Percentiles rank a stretch among this genome's conserved stretches.
These are phyloP conservation scores for Amblyjoppa fuscipennis DNA, from an alignment of 2,888 invertebrate genomes.

Conservation along the genomic window DNA sequence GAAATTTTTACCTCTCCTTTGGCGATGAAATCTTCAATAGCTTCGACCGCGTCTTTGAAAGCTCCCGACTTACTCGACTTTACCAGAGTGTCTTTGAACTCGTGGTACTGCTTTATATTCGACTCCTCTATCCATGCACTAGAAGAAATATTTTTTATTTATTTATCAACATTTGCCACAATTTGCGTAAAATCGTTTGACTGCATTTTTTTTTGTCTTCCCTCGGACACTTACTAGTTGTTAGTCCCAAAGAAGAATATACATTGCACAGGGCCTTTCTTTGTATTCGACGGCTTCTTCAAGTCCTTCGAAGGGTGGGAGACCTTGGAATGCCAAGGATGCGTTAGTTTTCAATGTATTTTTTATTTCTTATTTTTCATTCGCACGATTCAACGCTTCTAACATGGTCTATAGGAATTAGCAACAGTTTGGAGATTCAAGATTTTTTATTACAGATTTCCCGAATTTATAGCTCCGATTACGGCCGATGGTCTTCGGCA, in stretches of 20 bases:
- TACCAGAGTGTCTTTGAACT: constrained; percentile 91
- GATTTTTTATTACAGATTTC: neutral
- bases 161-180: neutral
- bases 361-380: neutral
- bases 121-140: constrained; percentile 96
- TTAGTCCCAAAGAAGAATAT: constrained; percentile 98
- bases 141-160: constrained; percentile 74
- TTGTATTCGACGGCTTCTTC: constrained; percentile 90
- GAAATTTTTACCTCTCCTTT: constrained; percentile 88
- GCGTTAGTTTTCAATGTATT: constrained; percentile 44
- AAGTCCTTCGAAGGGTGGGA: constrained; percentile 92
- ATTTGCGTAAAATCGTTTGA: neutral
- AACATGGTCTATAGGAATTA: neutral
- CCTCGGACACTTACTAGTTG: constrained; percentile 93
- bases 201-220: constrained; percentile 1
- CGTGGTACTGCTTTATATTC: constrained; percentile 93
- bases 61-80: constrained; percentile 91
- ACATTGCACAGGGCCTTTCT: constrained; percentile 91
- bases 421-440: neutral
- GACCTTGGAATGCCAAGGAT: constrained; percentile 88
- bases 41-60: constrained; percentile 92
- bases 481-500: neutral
- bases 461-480: neutral
- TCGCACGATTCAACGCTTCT: neutral
- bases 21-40: constrained; percentile 93